These are phyloP conservation scores for Conopomorpha cramerella DNA, from an alignment of 1,140 invertebrate species.

Conservation along the genomic window DNA sequence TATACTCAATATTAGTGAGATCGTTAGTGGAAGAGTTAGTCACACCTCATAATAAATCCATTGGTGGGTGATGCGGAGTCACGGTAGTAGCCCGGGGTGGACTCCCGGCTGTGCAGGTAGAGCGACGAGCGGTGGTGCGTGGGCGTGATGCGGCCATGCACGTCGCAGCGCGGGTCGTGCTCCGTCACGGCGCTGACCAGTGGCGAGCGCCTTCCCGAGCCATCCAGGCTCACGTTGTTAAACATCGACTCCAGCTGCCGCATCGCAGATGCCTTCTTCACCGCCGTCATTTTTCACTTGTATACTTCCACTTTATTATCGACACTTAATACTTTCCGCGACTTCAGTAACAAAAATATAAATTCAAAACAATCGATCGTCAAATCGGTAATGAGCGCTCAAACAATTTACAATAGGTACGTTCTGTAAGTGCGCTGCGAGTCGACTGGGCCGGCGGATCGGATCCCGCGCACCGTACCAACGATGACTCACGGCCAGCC, in stretches of 20 bases:
- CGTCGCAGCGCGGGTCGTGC: slow-evolving; percentile 66
- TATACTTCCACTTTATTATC: slow-evolving; percentile 20
- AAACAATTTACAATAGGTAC: no score
- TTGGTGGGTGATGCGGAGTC: slow-evolving; percentile 60
- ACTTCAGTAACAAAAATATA: neutral
- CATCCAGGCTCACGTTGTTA: slow-evolving; percentile 65
- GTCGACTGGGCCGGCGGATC: slow-evolving; percentile 41
- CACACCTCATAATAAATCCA: slow-evolving; percentile 46
- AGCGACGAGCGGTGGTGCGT: slow-evolving; percentile 39
- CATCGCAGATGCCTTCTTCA: slow-evolving; percentile 67
- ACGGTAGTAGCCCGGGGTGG: slow-evolving; percentile 58
- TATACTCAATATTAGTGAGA: neutral
- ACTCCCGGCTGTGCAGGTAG: slow-evolving; percentile 44
- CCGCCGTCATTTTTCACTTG: slow-evolving; percentile 42
- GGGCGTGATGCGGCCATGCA: slow-evolving; percentile 67
- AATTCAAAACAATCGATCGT: no score
- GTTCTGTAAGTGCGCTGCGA: slow-evolving; percentile 47
- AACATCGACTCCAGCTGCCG: slow-evolving; percentile 74
- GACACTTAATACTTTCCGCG: slow-evolving; percentile 10
- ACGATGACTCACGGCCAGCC: slow-evolving; percentile 4
- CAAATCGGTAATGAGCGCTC: no score
- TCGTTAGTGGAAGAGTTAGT: slow-evolving; percentile 5
- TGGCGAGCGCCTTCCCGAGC: slow-evolving; percentile 38
- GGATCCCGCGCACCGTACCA: slow-evolving; percentile 34
- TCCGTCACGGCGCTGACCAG: slow-evolving; percentile 61